Conservation (phyloP, 2,888 invertebrate genomes). For the Cryptophagus acutangulus region DNA sequence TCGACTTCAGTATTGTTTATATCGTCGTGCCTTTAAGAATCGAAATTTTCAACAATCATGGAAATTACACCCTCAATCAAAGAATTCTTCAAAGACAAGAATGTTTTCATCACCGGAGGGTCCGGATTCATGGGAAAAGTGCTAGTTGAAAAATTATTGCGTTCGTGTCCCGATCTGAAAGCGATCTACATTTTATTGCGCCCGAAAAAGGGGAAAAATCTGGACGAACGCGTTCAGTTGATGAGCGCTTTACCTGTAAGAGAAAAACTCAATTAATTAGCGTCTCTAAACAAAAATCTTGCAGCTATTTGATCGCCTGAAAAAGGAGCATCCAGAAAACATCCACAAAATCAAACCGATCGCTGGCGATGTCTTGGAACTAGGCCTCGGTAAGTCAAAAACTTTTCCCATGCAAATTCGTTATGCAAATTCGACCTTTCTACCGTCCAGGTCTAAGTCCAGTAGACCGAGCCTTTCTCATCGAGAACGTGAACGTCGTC, state of each 20-base stretch:
- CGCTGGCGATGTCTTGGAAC: constrained; percentile 21
- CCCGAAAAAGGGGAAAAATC: constrained; percentile 60
- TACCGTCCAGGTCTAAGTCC: constrained; percentile 50
- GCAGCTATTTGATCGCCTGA: constrained; percentile 60
- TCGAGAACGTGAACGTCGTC: constrained; percentile 62
- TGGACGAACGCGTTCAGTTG: constrained; percentile 60
- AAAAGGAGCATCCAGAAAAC: constrained; percentile 51
- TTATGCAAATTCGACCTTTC: not conserved
- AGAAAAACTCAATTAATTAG: too few relatives aligned
- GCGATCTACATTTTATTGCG: constrained; percentile 74
- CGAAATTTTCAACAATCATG: too few relatives aligned
- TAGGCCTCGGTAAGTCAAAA: constrained; percentile 23
- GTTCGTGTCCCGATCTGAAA: constrained; percentile 70
- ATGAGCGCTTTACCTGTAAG: constrained; percentile 54
- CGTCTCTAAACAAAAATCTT: constrained; percentile 23
- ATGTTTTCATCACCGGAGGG: constrained; percentile 77
- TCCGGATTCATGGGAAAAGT: constrained; percentile 90
- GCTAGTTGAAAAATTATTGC: constrained; percentile 78
- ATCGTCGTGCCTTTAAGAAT: too few relatives aligned
- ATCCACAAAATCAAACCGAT: constrained; percentile 24
- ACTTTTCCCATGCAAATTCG: not conserved
- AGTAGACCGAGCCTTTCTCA: constrained; percentile 49
- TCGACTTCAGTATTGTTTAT: too few relatives aligned
- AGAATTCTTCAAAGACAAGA: constrained; percentile 63
- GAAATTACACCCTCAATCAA: too few relatives aligned